Conservation (phyloP, 1,140 invertebrate genomes). For the Sarcophaga bullata region DNA sequence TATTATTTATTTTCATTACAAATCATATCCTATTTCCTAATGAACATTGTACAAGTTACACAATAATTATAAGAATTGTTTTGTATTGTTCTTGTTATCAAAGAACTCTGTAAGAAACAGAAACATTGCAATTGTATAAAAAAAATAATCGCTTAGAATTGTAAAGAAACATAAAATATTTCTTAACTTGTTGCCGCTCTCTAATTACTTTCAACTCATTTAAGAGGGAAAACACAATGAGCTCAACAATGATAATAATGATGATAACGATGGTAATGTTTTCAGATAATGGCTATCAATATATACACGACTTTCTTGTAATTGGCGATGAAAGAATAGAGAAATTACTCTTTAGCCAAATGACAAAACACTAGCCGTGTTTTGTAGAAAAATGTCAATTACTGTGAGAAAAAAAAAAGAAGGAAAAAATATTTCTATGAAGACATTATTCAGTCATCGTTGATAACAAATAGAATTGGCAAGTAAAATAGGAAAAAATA, state of each 20-base stretch:
- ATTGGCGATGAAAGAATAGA: slow-evolving; percentile 13
- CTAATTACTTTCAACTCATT: slow-evolving; percentile 33
- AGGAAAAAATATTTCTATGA: not conserved
- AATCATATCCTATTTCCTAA: too few relatives aligned
- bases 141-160: too few relatives aligned
- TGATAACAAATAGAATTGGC: not conserved
- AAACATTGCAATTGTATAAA: too few relatives aligned
- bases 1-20: too few relatives aligned
- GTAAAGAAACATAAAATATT: not conserved
- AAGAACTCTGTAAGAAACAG: too few relatives aligned
- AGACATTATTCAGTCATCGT: not conserved
- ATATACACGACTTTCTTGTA: slow-evolving; percentile 32
- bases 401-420: not conserved
- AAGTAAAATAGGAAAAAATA: too few relatives aligned
- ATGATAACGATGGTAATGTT: not conserved
- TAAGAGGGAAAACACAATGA: not conserved
- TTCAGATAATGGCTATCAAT: slow-evolving; percentile 24
- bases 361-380: not conserved
- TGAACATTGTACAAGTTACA: too few relatives aligned
- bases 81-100: too few relatives aligned
- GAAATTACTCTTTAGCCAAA: not conserved
- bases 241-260: not conserved
- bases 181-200: slow-evolving; percentile 14
- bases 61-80: too few relatives aligned
- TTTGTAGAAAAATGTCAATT: not conserved